Conservation (phyloP, 1,140 invertebrate species). For the Gonioctena quinquepunctata region DNA sequence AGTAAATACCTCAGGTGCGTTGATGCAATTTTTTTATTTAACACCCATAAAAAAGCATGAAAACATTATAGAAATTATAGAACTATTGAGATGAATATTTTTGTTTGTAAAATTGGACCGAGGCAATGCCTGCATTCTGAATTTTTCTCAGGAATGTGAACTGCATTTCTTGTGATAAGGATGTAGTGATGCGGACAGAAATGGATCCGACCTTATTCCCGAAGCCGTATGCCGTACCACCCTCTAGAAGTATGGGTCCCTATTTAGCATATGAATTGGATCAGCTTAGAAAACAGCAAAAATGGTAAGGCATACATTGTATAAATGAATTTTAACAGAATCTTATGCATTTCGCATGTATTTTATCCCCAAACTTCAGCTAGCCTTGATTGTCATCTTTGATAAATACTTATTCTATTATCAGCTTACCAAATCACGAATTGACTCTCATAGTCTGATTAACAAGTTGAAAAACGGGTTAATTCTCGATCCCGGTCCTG, state of each 20-base stretch:
- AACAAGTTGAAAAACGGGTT: too few relatives aligned
- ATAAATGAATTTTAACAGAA: conserved; percentile 29
- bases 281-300: conserved; percentile 62
- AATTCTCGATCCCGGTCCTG: too few relatives aligned
- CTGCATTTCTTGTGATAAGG: conserved; percentile 74
- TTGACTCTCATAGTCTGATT: too few relatives aligned
- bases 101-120: too few relatives aligned
- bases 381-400: too few relatives aligned
- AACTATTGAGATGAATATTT: too few relatives aligned
- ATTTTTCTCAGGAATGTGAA: conserved; percentile 65
- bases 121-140: too few relatives aligned
- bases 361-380: too few relatives aligned
- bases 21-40: neutral
- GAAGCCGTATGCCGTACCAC: conserved; percentile 55
- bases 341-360: neutral
- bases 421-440: too few relatives aligned
- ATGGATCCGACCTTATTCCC: conserved; percentile 58
- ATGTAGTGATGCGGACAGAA: conserved; percentile 69
- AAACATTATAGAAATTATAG: too few relatives aligned
- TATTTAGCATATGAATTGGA: conserved; percentile 71
- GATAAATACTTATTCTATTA: too few relatives aligned
- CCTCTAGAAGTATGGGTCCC: conserved; percentile 64
- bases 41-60: too few relatives aligned
- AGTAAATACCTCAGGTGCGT: conserved; percentile 45
- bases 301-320: conserved; percentile 43